Percentiles rank a stretch among this genome's conserved stretches.
Conservation (phyloP, 2,797 vertebrate species). For the Argentina silus region DNA sequence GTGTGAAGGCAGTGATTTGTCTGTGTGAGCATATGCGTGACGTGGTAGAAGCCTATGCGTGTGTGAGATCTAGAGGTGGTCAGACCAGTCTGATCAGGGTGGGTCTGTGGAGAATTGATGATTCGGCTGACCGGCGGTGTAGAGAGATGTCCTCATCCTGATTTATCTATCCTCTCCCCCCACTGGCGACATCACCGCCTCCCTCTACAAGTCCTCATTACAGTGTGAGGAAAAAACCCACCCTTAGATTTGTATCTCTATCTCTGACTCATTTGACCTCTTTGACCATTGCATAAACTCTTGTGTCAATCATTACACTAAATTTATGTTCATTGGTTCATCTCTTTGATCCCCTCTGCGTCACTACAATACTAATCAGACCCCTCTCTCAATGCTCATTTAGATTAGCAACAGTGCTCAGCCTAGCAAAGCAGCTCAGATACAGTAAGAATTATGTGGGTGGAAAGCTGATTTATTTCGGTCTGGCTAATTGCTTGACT, state of each 20-base stretch:
- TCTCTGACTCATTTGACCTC: neutral
- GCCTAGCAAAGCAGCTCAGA: neutral
- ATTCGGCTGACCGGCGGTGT: constrained; percentile 33
- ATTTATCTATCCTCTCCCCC: constrained; percentile 40
- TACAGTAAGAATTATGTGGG: neutral
- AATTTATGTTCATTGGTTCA: too few species aligned
- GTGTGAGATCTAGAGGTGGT: constrained; percentile 13
- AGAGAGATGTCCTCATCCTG: constrained; percentile 22
- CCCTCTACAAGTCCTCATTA: neutral
- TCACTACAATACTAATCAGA: neutral
- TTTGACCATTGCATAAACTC: too few species aligned
- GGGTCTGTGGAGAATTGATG: constrained; percentile 62
- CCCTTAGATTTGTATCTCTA: neutral
- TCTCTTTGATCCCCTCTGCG: neutral
- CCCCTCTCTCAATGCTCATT: neutral
- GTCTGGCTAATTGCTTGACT: constrained; percentile 8
- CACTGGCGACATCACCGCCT: neutral
- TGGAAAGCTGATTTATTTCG: neutral
- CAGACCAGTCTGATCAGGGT: constrained; percentile 42
- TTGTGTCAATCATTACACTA: neutral
- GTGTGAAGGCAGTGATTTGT: constrained; percentile 6
- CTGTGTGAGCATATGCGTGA: constrained; percentile 1
- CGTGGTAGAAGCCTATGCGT: constrained; percentile 35
- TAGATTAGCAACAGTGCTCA: neutral
- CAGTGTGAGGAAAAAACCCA: too few species aligned